Conservation (phyloP, 2,113 vertebrate genomes). For the Eclectus roratus region DNA sequence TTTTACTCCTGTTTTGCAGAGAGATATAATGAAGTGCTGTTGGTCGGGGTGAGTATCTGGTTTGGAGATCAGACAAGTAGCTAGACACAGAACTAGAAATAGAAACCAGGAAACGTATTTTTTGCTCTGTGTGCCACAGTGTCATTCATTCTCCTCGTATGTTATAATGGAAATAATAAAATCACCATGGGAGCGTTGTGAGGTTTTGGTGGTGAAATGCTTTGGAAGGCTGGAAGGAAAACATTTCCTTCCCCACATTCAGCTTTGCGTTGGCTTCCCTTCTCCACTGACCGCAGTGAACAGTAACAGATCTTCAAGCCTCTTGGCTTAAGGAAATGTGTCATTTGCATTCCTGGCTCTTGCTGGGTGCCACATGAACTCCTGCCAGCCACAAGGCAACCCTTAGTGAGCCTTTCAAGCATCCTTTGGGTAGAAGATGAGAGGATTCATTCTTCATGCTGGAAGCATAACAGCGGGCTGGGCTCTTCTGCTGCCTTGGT, state of each 20-base stretch:
- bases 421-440: background rate
- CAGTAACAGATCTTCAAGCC: background rate
- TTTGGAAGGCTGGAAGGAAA: background rate
- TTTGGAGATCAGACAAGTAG: background rate
- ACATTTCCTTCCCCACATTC: background rate
- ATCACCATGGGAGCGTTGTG: background rate
- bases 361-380: background rate
- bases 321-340: background rate
- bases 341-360: background rate
- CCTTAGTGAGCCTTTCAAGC: background rate
- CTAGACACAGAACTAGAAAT: background rate
- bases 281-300: background rate
- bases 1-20: background rate
- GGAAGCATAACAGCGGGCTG: background rate
- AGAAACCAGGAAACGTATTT: slow-evolving; percentile 9
- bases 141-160: background rate
- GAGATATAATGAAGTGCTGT: background rate
- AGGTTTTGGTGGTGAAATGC: background rate
- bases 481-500: background rate
- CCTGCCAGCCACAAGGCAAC: background rate
- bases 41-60: background rate
- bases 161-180: background rate
- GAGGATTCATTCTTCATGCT: background rate
- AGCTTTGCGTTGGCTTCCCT: background rate
- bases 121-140: background rate